Base-by-base conservation (phyloP, 2,888 invertebrate genomes). In the Helobdella robusta region DNA sequence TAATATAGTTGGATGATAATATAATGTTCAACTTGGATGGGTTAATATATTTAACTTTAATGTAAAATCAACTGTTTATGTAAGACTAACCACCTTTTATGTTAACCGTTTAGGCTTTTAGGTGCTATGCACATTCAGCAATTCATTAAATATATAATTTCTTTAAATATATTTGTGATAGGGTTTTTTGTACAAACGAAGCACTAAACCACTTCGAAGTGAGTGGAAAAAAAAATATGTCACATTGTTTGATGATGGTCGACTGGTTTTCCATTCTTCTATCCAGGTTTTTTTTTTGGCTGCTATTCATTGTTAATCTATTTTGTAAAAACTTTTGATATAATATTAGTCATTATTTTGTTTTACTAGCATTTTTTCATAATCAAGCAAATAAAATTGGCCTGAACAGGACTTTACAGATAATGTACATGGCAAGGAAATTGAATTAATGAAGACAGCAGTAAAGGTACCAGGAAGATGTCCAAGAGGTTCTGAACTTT, bases 141-240 rank as follows among this genome's bases (percentile, higher is more conserved):
- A n/a, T n/a, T n/a, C n/a, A n/a, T n/a, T n/a, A n/a, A n/a, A n/a
- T n/a, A n/a, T n/a, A n/a, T n/a, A n/a, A n/a, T n/a, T n/a, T n/a
- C n/a, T n/a, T n/a, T n/a, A n/a, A n/a, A n/a, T n/a, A n/a, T n/a
- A 46, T 46, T 11, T 20, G 18, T 48, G 18, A n/a, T 71, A 82
- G 79, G 97, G 97, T 8, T 91, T 91, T 76, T 84, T 98, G 73
- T 93, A 95, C 79, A 98, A 98, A 82, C 86, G 91, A 73, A 92
- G 92, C 74, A 78, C 76, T 70, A 83, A 83, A 73, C 89, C 92
- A 0, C 80, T 95, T 71, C 95, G 94, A 78, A 93, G 91, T 78
- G 93, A 98, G 77, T 95, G 97, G 93, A 98, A 98, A 83, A 98
- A 98, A 84, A 98, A 98, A 79, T 98, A 95, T 79, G 70, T 71